Conservation (phyloP, 2,113 vertebrate genomes). For the Cyprinodon variegatus region DNA sequence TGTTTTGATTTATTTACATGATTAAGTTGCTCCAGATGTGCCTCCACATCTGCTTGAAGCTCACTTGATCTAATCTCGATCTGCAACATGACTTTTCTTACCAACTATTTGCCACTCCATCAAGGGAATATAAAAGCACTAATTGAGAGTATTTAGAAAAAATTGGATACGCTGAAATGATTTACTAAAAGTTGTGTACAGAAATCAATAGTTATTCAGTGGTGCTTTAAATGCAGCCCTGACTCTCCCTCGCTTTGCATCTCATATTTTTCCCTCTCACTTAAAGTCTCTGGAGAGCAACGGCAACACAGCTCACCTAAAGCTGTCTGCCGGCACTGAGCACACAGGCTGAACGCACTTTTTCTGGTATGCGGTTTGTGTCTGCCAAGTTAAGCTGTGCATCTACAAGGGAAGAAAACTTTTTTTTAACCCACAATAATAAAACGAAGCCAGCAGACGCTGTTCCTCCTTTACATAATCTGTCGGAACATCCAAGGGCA, state of each 20-base stretch:
- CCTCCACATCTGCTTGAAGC: no score
- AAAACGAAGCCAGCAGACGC: constrained; percentile 8
- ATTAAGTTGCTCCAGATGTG: background rate
- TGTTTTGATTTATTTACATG: background rate
- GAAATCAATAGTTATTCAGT: constrained; percentile 41
- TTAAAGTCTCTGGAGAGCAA: constrained; percentile 38
- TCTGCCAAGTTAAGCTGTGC: constrained; percentile 39
- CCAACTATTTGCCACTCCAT: background rate
- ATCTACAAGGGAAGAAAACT: constrained; percentile 19
- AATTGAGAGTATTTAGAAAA: background rate
- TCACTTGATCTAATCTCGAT: background rate
- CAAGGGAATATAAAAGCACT: constrained; percentile 7
- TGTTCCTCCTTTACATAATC: constrained; percentile 30
- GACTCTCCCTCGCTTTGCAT: constrained; percentile 40
- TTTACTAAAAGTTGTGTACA: constrained; percentile 17
- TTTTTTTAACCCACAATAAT: constrained; percentile 17
- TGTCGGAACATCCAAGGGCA: constrained; percentile 33
- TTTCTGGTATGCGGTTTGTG: constrained; percentile 36
- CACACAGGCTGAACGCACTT: constrained; percentile 41
- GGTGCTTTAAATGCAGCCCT: constrained; percentile 47
- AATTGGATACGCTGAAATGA: constrained; percentile 3
- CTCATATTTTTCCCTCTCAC: constrained; percentile 19
- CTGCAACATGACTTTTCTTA: background rate
- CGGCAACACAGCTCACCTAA: constrained; percentile 44
- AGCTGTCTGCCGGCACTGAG: constrained; percentile 40